Base-by-base conservation (phyloP, 2,888 invertebrate genomes). In the Muscina levida region DNA sequence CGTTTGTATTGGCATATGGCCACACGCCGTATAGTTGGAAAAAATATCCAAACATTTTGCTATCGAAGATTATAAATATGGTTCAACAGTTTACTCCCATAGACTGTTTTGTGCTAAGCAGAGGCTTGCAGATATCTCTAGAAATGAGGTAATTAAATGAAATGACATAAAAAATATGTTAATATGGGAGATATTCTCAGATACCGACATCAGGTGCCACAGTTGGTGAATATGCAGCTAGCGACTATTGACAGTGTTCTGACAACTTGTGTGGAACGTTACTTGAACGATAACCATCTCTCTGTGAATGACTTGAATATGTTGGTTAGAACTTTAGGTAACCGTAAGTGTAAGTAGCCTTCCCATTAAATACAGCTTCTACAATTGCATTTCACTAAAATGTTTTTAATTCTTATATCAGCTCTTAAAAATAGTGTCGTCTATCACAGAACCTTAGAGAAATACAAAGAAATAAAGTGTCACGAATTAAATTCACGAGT, bases 1-100 rank as follows among this genome's bases (percentile, higher is more conserved):
- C 91, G 10, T 92, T 92, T 86, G 86, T 91, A 2, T 83, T 92
- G 37, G 89, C 91, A 1, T 92, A 91, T 84, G 90, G 91, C n/a
- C 88, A 88, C 65, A 87, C 87, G 0, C 86, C 86, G 0, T 87
- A 87, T 8, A 83, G 82, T n/a, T 86, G 86, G 83, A 85, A 86
- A 37, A 88, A 87, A 67, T 86, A 91, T 46, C 88, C 91, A 1
- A 88, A 90, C 62, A 62, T 87, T 46, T 82, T 91, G 37, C 79
- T 91, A 0, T 85, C 87, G 10, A 91, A 90, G 82, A 86, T 92
- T 31, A 84, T 89, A 10, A 85, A 88, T 17, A 90, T 91, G 88
- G 84, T 86, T n/a, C 82, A 87, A 1, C 91, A 92, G 83, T 89
- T 92, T 57, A 87, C 84, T 22, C 83, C 87, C 4, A 74, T 85